Evolutionary conservation across 2,113 vertebrate species (phyloP).

Genomic region (Ceyx margarethae): DNA sequence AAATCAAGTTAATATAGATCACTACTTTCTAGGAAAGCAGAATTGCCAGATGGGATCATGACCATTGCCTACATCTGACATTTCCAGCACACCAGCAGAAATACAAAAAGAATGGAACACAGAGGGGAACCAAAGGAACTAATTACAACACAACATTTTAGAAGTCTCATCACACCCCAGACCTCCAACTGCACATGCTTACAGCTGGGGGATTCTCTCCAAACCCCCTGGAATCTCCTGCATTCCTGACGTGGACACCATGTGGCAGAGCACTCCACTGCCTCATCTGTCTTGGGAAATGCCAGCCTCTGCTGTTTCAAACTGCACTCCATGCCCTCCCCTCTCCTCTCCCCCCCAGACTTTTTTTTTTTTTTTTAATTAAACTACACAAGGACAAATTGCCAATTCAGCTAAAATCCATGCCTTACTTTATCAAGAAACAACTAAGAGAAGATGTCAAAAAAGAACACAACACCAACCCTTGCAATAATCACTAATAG

Average conservation of each 20-base stretch:
- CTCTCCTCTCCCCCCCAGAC: accelerated
- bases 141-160: background rate
- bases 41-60: background rate
- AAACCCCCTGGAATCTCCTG: background rate
- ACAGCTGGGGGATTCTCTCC: background rate
- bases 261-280: background rate
- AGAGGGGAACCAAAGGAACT: background rate
- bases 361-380: background rate
- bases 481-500: background rate
- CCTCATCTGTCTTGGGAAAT: background rate
- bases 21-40: background rate
- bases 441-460: too few species aligned
- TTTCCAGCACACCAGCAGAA: background rate
- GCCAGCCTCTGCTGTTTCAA: background rate
- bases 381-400: background rate
- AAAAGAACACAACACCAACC: background rate
- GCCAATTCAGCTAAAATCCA: background rate
- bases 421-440: background rate
- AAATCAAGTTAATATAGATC: background rate
- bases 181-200: background rate
- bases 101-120: background rate
- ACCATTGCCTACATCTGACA: background rate
- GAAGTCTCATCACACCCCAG: background rate
- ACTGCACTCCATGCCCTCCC: background rate
- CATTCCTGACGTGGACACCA: background rate